Percentiles rank a stretch among this genome's conserved stretches.
These are phyloP conservation scores for Parotia lawesii DNA, from an alignment of 2,113 vertebrate species.

Conservation along the genomic window DNA sequence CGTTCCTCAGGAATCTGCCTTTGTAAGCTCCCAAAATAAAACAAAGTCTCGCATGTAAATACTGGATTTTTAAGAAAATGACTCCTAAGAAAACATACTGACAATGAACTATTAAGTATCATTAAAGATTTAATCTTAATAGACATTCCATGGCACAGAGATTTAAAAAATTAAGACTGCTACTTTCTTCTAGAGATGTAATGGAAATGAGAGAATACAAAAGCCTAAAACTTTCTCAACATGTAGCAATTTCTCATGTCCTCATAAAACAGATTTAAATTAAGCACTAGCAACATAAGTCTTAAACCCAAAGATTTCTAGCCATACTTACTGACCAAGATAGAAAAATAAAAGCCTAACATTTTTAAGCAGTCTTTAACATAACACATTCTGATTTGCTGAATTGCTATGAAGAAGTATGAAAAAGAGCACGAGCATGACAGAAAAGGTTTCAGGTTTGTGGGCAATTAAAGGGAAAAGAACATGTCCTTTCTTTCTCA, in stretches of 20 bases:
- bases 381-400: background rate
- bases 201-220: background rate
- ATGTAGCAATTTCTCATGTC: background rate
- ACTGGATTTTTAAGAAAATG: background rate
- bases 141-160: background rate
- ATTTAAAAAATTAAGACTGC: background rate
- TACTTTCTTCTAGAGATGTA: background rate
- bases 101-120: background rate
- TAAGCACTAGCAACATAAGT: background rate
- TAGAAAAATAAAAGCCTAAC: background rate
- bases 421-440: background rate
- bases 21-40: background rate
- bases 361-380: background rate
- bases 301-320: background rate
- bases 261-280: background rate
- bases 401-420: background rate
- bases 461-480: background rate
- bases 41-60: background rate
- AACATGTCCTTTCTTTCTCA: background rate
- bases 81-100: background rate
- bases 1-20: background rate
- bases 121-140: background rate
- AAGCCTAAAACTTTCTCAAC: background rate
- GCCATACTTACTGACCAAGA: background rate
- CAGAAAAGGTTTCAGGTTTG: background rate